Evolutionary conservation across 2,888 invertebrate species (phyloP), one percentile per base, ranked within the genome.

Genomic region (Acrobasis repandana): DNA sequence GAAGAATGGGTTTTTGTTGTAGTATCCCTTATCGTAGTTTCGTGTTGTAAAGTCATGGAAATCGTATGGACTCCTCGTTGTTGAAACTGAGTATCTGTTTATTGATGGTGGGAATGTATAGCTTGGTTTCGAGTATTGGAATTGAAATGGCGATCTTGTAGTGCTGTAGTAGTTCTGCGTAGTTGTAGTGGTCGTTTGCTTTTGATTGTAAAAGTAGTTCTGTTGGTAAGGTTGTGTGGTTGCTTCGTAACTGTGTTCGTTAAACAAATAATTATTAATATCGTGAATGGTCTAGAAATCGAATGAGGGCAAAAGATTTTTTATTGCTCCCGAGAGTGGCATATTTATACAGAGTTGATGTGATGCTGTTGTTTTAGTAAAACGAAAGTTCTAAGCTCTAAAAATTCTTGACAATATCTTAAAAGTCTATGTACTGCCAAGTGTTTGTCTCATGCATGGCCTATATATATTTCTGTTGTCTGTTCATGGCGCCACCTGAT

Each of bases 1-100:
- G 68, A 86, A 89, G 61, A 86, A 80, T 20, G 87, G 88, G 20
- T 83, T 86, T 72, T 89, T 92, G 61, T 71, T 86, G 71, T 84
- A 85, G 69, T 86, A 90, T 5, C 90, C 88, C 52, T 75, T 91
- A 6, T 75, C 72, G 2, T 77, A 69, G 60, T 72, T 76, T 51
- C 65, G 67, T 56, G 79, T 83, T 69, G 77, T 81, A 65, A 86
- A 92, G 54, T 92, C 90, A 74, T 91, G 86, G 73, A 93, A 93
- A 67, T 91, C 89, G 79, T 94, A 94, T 1, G 94, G 94, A 74
- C 90, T 94, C 80, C 88, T 91, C 11, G 94, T 94, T 14, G 93
- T 90, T 16, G 92, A 85, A 43, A 90, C 80, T 6, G 89, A 90
- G 67, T 88, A 90, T 76, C 86, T 91, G 67, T 89, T 86, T 60